Percentiles rank a stretch among this genome's conserved stretches.
phyloP scores from a whole-genome alignment of 2,888 invertebrate species.

The Hipparchia sbordonii region DNA sequence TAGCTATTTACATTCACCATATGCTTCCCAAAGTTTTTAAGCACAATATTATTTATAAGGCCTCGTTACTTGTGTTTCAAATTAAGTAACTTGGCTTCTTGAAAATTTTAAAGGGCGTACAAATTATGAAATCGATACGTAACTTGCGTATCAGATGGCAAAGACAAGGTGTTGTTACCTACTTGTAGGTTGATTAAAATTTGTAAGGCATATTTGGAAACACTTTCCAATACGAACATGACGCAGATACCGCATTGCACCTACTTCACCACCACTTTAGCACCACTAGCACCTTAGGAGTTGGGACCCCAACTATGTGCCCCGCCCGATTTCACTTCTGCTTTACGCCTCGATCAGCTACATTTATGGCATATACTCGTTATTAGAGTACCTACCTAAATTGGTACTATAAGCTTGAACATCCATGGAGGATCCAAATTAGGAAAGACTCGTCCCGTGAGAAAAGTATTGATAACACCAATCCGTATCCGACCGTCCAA shows the following conservation, averaged over 20 bases:
- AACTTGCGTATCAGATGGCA: constrained; percentile 25
- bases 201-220: background rate
- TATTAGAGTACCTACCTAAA: too few species aligned
- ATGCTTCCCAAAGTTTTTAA: constrained; percentile 43
- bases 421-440: background rate
- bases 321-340: too few species aligned
- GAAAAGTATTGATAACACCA: background rate
- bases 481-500: too few species aligned
- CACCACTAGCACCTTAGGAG: too few species aligned
- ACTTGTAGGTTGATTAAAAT: background rate
- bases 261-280: background rate
- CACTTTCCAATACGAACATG: background rate
- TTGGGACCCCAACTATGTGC: too few species aligned
- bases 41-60: constrained; percentile 35
- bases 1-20: constrained; percentile 43
- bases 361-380: too few species aligned
- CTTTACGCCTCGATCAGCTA: too few species aligned
- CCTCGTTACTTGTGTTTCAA: constrained; percentile 36
- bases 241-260: background rate
- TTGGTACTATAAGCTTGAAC: background rate
- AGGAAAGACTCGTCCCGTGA: background rate
- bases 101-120: constrained; percentile 27
- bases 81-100: constrained; percentile 37
- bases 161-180: background rate
- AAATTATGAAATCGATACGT: constrained; percentile 32